These are phyloP conservation scores for Matsumyia berberina DNA, from an alignment of 2,888 invertebrate species.

Conservation along the genomic window DNA sequence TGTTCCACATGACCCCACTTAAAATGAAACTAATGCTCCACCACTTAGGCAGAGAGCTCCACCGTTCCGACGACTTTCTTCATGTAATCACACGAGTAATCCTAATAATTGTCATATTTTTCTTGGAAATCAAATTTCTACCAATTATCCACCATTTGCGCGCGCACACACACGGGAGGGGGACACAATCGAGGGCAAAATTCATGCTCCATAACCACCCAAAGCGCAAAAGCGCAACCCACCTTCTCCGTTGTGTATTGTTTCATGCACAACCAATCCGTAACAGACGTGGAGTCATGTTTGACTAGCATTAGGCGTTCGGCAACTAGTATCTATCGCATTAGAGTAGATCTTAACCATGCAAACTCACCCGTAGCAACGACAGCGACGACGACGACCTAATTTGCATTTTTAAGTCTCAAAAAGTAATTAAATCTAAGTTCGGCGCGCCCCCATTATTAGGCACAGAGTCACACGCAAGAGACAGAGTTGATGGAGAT, in stretches of 20 bases:
- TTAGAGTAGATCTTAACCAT: conserved; percentile 19
- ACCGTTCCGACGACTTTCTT: conserved; percentile 3
- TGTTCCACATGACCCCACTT: too few relatives aligned
- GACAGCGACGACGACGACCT: too few relatives aligned
- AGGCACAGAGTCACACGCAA: background rate
- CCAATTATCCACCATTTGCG: conserved; percentile 39
- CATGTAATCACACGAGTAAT: background rate
- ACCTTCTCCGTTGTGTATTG: background rate
- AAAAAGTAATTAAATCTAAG: conserved; percentile 45
- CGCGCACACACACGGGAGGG: too few relatives aligned
- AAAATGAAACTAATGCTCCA: too few relatives aligned
- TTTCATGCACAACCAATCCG: conserved; percentile 49
- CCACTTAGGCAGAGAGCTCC: too few relatives aligned
- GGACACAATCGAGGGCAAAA: conserved; percentile 36
- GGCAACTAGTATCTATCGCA: conserved; percentile 47
- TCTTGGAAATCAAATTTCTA: conserved; percentile 35
- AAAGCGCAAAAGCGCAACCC: background rate
- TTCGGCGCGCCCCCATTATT: conserved; percentile 44
- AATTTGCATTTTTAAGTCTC: conserved; percentile 26
- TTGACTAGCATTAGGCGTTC: conserved; percentile 27
- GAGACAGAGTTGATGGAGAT: conserved; percentile 52
- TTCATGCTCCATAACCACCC: conserved; percentile 26
- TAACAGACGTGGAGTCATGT: conserved; percentile 43
- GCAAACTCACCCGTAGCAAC: background rate
- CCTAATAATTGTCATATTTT: conserved; percentile 32